Evolutionary conservation across 2,888 invertebrate species (phyloP).

Genomic region (Ichneumoninae sp.): DNA sequence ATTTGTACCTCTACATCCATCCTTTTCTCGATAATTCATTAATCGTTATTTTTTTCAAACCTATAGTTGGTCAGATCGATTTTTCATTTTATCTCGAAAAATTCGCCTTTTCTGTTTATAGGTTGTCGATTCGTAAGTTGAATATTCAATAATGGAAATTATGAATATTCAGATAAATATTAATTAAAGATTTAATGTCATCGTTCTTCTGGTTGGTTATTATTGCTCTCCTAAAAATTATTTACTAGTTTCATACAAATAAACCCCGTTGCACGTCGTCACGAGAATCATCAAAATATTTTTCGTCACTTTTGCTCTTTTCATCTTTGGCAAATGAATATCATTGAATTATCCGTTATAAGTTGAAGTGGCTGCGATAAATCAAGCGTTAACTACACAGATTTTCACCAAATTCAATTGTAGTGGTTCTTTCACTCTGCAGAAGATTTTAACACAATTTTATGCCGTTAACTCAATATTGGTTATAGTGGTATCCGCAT

Average conservation of each 20-base stretch:
- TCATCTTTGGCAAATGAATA: constrained; percentile 20
- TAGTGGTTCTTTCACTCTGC: not conserved
- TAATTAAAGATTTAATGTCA: constrained; percentile 5
- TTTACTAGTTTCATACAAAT: not conserved
- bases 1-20: not conserved
- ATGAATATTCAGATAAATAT: not conserved
- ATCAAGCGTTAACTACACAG: constrained; percentile 18
- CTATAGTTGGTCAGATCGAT: not conserved
- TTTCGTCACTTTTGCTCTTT: not conserved
- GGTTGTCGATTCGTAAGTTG: not conserved
- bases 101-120: not conserved
- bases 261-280: not conserved
- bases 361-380: constrained; percentile 46
- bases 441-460: not conserved
- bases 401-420: not conserved
- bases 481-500: not conserved
- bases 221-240: constrained; percentile 36
- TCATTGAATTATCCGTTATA: constrained; percentile 45
- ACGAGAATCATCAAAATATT: constrained; percentile 25
- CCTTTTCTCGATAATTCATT: not conserved
- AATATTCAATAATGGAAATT: not conserved
- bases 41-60: not conserved
- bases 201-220: not conserved
- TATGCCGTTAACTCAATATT: not conserved
- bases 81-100: not conserved